phyloP scores from a whole-genome alignment of 2,888 invertebrate genomes.

The Himalopsyche kuldschensis region DNA sequence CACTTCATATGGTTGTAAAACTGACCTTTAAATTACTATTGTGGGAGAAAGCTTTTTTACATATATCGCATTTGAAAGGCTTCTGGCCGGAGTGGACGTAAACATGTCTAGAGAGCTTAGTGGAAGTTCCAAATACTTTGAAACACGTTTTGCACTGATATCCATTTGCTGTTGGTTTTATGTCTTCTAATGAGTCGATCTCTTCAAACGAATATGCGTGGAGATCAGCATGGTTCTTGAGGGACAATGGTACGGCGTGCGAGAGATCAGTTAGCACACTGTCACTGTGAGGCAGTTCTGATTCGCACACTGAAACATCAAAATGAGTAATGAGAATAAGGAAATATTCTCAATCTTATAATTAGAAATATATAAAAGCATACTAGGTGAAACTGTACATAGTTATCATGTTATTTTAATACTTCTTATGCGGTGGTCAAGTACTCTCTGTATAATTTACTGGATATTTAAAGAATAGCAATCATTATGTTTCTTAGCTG shows the following conservation, averaged over 20 bases:
- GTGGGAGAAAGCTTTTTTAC: slow-evolving; percentile 36
- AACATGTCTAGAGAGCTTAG: slow-evolving; percentile 37
- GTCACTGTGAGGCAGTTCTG: slow-evolving; percentile 26
- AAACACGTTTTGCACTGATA: slow-evolving; percentile 37
- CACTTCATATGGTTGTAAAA: neutral
- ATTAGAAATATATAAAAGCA: no score
- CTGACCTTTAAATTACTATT: slow-evolving; percentile 38
- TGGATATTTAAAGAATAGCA: no score
- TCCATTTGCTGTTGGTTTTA: slow-evolving; percentile 20
- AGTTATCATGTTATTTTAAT: no score
- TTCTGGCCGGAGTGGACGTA: slow-evolving; percentile 39
- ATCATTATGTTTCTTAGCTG: no score
- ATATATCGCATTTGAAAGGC: slow-evolving; percentile 40
- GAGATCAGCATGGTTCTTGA: slow-evolving; percentile 23
- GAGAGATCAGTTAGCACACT: slow-evolving; percentile 31
- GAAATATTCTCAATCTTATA: no score
- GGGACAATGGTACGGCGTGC: slow-evolving; percentile 25
- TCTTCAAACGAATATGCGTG: slow-evolving; percentile 23
- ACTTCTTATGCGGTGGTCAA: no score
- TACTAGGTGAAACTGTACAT: no score
- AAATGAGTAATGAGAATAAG: neutral
- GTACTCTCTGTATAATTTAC: no score
- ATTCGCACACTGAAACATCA: slow-evolving; percentile 16
- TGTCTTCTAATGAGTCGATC: slow-evolving; percentile 19
- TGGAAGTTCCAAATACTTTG: slow-evolving; percentile 36